phyloP scores from a whole-genome alignment of 2,888 invertebrate genomes.

The Microplitis deprimator region DNA sequence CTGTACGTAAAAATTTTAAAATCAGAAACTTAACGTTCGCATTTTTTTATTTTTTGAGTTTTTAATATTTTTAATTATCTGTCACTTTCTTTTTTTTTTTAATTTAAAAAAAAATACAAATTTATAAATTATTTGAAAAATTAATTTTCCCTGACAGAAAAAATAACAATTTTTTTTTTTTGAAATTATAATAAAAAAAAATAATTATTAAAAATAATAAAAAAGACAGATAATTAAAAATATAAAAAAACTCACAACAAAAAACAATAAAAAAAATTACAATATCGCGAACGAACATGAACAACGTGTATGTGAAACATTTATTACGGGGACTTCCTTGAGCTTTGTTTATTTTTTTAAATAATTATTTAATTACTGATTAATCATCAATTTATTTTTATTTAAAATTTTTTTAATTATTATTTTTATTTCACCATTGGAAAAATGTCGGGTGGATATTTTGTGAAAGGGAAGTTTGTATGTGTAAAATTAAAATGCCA shows the following conservation, averaged over 20 bases:
- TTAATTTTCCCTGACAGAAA: too few species aligned
- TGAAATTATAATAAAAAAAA: too few species aligned
- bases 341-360: constrained; percentile 40
- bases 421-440: constrained; percentile 45
- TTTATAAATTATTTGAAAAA: too few species aligned
- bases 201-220: too few species aligned
- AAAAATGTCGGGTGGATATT: constrained; percentile 56
- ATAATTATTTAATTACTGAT: not conserved
- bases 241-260: constrained; percentile 35
- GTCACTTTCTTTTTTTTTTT: constrained; percentile 24
- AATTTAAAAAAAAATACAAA: not conserved
- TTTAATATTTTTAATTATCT: constrained; percentile 13
- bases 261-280: constrained; percentile 46
- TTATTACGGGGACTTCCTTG: constrained; percentile 50
- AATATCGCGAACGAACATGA: constrained; percentile 66
- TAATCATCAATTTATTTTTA: constrained; percentile 40
- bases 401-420: constrained; percentile 33
- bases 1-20: constrained; percentile 67
- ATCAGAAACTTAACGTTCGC: constrained; percentile 65
- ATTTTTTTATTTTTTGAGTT: constrained; percentile 43
- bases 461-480: constrained; percentile 62
- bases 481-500: constrained; percentile 69
- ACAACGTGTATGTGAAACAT: constrained; percentile 69
- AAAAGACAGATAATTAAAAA: constrained; percentile 13
- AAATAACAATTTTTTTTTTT: too few species aligned